Evolutionary conservation across 2,113 vertebrate genomes (phyloP).

Genomic region (Pedetes capensis): DNA sequence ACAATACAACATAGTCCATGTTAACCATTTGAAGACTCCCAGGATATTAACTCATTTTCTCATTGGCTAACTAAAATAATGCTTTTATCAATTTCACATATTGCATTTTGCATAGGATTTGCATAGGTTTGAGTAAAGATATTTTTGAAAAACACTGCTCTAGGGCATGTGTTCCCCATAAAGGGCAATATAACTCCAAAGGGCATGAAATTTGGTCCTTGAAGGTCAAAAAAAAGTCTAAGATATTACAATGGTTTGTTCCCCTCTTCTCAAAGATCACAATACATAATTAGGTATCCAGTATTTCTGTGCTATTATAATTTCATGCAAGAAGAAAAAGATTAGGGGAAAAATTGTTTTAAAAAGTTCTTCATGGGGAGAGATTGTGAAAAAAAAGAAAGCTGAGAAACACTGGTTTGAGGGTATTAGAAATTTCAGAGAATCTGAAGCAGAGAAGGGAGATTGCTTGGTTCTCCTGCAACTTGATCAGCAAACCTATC

Average conservation of each 20-base stretch:
- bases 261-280: neutral
- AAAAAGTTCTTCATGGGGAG: neutral
- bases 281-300: neutral
- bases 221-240: neutral
- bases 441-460: neutral
- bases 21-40: neutral
- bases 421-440: constrained; percentile 16
- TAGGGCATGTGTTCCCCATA: neutral
- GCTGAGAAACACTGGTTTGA: neutral
- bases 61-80: neutral
- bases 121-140: neutral
- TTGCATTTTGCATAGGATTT: constrained; percentile 31
- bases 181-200: neutral
- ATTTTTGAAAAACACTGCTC: neutral
- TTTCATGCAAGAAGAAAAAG: neutral
- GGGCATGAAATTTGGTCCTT: neutral
- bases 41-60: constrained; percentile 3
- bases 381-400: neutral
- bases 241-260: neutral
- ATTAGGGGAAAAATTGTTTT: neutral
- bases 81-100: constrained; percentile 13
- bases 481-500: constrained; percentile 71
- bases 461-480: neutral
- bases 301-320: constrained; percentile 27
- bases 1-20: neutral